A percentile compares a stretch with the other conserved stretches of the same genome.
Evolutionary conservation across 2,888 invertebrate species (phyloP).

Genomic region (Drosophila borborema): DNA sequence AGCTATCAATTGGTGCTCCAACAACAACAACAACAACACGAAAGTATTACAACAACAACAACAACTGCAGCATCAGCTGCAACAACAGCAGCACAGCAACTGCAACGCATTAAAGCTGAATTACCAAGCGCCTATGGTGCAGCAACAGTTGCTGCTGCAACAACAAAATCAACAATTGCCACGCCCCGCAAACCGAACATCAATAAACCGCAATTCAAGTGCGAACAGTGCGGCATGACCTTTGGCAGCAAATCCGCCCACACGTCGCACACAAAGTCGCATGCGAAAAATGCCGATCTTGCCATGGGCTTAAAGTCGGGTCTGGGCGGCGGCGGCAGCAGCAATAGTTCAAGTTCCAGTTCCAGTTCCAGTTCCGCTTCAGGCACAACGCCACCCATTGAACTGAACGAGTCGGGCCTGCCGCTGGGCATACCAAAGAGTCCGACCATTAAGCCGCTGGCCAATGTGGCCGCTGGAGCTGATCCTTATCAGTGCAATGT

Average conservation of each 20-base stretch:
- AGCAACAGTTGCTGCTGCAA: conserved; percentile 37
- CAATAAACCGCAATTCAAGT: conserved; percentile 87
- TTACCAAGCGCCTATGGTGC: conserved; percentile 43
- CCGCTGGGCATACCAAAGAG: conserved; percentile 82
- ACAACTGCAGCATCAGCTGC: conserved; percentile 16
- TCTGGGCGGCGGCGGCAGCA: conserved; percentile 11
- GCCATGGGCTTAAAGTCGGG: conserved; percentile 44
- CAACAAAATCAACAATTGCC: conserved; percentile 28
- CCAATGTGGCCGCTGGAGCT: conserved; percentile 80
- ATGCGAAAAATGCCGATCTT: conserved; percentile 86
- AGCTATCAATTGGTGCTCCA: conserved; percentile 61
- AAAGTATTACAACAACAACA: conserved; percentile 44
- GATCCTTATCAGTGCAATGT: conserved; percentile 96
- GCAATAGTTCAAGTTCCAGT: not conserved
- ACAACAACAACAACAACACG: conserved; percentile 64
- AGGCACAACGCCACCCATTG: conserved; percentile 45
- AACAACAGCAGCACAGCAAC: conserved; percentile 12
- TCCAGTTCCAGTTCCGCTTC: conserved; percentile 1
- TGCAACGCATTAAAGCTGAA: conserved; percentile 67
- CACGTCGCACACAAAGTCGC: conserved; percentile 89
- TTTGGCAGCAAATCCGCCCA: conserved; percentile 91
- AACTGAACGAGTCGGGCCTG: conserved; percentile 68
- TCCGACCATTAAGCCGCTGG: conserved; percentile 81
- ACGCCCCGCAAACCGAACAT: conserved; percentile 64
- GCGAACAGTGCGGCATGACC: conserved; percentile 90